phyloP scores from a whole-genome alignment of 2,888 invertebrate genomes.

The Diplazon laetatorius region DNA sequence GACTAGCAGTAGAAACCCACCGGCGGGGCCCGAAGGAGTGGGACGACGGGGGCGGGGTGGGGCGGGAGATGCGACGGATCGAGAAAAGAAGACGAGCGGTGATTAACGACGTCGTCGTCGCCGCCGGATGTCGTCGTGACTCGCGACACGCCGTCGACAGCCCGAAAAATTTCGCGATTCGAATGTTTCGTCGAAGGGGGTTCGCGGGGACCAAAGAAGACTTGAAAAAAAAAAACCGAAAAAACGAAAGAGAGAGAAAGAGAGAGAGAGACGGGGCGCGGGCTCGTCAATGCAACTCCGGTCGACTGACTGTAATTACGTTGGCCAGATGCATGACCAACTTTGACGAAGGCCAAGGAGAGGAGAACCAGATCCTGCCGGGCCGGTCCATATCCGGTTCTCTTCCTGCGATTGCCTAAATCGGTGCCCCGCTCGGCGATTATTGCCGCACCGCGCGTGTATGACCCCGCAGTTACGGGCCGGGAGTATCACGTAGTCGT shows the following conservation, averaged over 20 bases:
- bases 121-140: constrained; percentile 43
- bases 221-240: too few relatives aligned
- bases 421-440: constrained; percentile 63
- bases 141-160: constrained; percentile 29
- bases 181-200: constrained; percentile 12
- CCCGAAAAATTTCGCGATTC: constrained; percentile 28
- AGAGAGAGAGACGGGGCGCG: constrained; percentile 7
- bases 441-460: constrained; percentile 46
- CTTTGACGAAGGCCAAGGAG: constrained; percentile 52
- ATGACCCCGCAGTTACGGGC: constrained; percentile 19
- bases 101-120: constrained; percentile 51
- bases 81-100: constrained; percentile 19
- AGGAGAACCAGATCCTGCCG: constrained; percentile 59
- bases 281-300: background rate
- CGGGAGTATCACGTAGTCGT: background rate
- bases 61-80: too few relatives aligned
- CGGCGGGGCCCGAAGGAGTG: background rate
- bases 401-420: constrained; percentile 70
- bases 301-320: constrained; percentile 60
- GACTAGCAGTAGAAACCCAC: too few relatives aligned
- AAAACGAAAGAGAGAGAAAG: too few relatives aligned
- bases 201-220: background rate
- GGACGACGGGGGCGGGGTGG: background rate
- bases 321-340: constrained; percentile 68
- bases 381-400: constrained; percentile 67